Evolutionary conservation across 2,113 vertebrate species (phyloP).

Genomic region (Globicephala melas): DNA sequence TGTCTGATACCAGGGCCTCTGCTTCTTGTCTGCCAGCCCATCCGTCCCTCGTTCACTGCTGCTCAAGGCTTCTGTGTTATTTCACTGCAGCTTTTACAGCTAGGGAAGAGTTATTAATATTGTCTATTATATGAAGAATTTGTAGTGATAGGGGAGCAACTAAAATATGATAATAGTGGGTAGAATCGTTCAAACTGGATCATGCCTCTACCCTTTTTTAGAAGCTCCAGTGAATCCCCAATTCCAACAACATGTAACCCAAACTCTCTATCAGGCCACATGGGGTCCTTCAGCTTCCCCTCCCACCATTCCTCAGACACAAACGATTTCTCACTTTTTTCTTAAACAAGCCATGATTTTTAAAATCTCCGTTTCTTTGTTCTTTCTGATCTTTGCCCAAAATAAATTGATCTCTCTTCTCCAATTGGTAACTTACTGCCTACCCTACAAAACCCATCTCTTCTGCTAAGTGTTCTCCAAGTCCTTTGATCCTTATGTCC

Average conservation of each 20-base stretch:
- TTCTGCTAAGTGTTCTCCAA: background rate
- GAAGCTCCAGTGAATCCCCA: background rate
- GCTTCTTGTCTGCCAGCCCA: background rate
- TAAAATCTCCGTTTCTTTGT: background rate
- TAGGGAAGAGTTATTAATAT: background rate
- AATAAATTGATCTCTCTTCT: background rate
- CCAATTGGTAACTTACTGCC: background rate
- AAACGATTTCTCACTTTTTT: background rate
- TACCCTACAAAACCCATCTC: background rate
- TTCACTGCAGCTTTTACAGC: background rate
- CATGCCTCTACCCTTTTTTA: background rate
- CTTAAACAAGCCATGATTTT: background rate
- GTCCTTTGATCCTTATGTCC: background rate
- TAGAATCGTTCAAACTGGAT: background rate
- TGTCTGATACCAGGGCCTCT: background rate
- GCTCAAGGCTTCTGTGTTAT: background rate
- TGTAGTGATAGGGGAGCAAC: background rate
- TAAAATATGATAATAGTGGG: background rate
- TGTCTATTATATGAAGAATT: background rate
- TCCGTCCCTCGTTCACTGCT: background rate
- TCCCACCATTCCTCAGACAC: background rate
- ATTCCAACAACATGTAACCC: background rate
- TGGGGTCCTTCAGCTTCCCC: background rate
- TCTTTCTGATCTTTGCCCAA: background rate
- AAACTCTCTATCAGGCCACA: background rate